Base-by-base conservation (phyloP, 30 jellyfish, hydroid and myxozoan genomes). In the Hydra vulgaris region DNA sequence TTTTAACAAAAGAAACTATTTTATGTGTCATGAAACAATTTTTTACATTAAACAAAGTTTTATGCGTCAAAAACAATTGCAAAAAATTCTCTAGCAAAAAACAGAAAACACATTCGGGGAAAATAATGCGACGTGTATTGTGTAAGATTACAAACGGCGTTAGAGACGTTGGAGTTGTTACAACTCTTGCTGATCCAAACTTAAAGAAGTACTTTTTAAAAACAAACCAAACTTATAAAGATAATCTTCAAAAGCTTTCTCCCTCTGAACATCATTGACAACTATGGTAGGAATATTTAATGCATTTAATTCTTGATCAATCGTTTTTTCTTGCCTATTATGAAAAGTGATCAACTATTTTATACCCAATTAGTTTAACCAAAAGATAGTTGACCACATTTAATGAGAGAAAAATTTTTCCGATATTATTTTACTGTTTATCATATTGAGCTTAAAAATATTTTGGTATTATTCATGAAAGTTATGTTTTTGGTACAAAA, bases 81-180 rank as follows among this genome's bases (percentile, higher is more conserved):
- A 40, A 40, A 40, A 40, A 40, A 40, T 40, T 40, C 61, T 40
- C 61, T 40, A 40, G 61, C 61, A 40, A 40, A 40, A 40, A 40
- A 54, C 98, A 95, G 55, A 91, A 91, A 54, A 91, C 98, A 21
- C 94, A 96, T 21, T 91, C 98, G 22, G 98, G 98, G 61, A 91
- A 91, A 75, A 91, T 86, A 25, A 91, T 91, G 98, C 96, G 98
- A 17, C 95, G 98, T 17, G 89, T 91, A 23, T 87, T 91, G 18
- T 95, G 98, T 22, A 86, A 91, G 68, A 81, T 91, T 26, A 96
- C 98, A 22, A 86, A 94, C 72, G 88, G 85, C 73, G 95, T 86
- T 20, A 82, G 85, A 0, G 94, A 91, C 78, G 74, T 91, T 72
- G 98, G 98, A 25, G 98, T 86, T 72, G 79, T 86, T 5, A 80